Evolutionary conservation across 2,797 vertebrate species (phyloP).

Genomic region (Danio tinwini): DNA sequence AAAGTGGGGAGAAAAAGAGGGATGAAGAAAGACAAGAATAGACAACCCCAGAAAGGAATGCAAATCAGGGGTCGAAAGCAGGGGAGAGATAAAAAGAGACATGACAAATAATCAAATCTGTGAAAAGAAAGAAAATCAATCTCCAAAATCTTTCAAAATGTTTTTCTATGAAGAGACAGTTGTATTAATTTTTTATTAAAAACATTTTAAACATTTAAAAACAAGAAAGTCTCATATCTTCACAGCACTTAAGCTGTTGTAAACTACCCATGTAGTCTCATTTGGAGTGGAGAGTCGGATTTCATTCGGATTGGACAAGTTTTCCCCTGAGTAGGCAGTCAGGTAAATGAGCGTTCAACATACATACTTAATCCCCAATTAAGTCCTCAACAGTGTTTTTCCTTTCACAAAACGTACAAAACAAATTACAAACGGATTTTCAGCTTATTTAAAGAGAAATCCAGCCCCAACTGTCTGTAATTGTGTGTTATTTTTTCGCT

Average conservation of each 20-base stretch:
- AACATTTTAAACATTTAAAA: background rate
- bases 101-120: conserved; percentile 14
- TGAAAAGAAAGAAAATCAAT: conserved; percentile 13
- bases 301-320: background rate
- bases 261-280: background rate
- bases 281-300: background rate
- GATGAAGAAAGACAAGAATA: conserved; percentile 32
- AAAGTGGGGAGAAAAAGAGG: conserved; percentile 13
- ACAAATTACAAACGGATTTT: background rate
- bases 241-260: conserved; percentile 3
- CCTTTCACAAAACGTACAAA: background rate
- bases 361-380: background rate
- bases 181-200: background rate
- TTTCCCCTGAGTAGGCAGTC: background rate
- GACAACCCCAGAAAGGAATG: conserved; percentile 40
- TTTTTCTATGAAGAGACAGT: background rate
- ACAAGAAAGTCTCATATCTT: background rate
- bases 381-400: background rate
- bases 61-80: conserved; percentile 22
- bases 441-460: background rate
- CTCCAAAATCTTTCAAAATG: background rate
- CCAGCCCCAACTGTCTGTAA: background rate
- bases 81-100: conserved; percentile 7
- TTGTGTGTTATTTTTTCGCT: background rate
- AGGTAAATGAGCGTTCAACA: background rate